Conservation (phyloP, 2,797 vertebrate genomes). For the Myotis planiceps region DNA sequence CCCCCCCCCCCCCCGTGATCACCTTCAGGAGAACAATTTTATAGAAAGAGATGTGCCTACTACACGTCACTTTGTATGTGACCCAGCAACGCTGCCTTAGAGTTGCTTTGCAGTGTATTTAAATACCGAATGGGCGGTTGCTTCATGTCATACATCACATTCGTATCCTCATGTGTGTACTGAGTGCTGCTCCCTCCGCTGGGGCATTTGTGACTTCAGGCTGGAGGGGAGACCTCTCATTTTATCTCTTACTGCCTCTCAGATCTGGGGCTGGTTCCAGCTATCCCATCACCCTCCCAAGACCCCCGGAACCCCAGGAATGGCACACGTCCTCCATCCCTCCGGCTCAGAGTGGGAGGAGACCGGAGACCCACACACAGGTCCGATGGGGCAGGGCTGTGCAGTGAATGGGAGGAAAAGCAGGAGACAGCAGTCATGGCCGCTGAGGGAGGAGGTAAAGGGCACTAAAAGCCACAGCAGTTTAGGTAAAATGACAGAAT, state of each 20-base stretch:
- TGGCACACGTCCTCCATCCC: too few relatives aligned
- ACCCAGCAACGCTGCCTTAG: accelerated
- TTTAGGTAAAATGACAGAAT: background rate
- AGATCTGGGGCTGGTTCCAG: background rate
- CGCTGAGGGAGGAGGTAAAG: background rate
- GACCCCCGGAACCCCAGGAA: accelerated
- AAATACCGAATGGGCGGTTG: accelerated
- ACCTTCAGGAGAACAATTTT: background rate
- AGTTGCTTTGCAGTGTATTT: background rate
- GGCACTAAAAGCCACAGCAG: too few relatives aligned
- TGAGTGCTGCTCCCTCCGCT: background rate
- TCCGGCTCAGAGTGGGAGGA: accelerated
- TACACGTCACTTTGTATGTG: accelerated
- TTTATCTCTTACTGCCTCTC: too few relatives aligned
- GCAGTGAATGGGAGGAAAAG: too few relatives aligned
- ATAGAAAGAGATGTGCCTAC: background rate
- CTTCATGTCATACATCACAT: accelerated
- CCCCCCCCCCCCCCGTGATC: accelerated
- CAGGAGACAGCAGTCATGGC: background rate
- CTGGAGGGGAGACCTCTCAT: accelerated
- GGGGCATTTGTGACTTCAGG: background rate
- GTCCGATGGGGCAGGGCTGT: background rate
- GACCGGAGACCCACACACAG: background rate
- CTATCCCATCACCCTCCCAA: too few relatives aligned
- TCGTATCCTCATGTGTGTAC: background rate